A percentile compares a stretch with the other conserved stretches of the same genome.
Evolutionary conservation across 2,888 invertebrate species (phyloP).

Genomic region (Mesorhabditis belari): DNA sequence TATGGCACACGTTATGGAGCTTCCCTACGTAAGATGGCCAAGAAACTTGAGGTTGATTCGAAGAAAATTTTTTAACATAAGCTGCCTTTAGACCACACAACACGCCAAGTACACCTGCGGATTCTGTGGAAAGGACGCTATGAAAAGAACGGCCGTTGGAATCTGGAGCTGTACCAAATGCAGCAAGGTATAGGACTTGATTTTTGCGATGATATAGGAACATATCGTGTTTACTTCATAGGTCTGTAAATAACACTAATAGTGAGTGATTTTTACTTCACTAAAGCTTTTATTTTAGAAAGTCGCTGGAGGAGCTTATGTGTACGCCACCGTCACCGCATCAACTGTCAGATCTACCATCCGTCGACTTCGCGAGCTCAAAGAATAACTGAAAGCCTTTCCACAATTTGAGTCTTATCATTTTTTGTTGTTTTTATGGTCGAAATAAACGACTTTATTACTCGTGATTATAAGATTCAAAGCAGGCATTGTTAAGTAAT

Average conservation of each 20-base stretch:
- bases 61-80: not conserved
- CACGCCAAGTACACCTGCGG: slow-evolving; percentile 98
- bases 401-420: no score
- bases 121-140: slow-evolving; percentile 98
- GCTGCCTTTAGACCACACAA: slow-evolving; percentile 66
- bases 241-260: no score
- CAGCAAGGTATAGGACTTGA: slow-evolving; percentile 67
- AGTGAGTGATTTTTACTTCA: no score
- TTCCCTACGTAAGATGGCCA: slow-evolving; percentile 96
- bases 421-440: slow-evolving; percentile 4
- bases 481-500: no score
- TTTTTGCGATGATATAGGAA: no score
- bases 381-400: slow-evolving; percentile 35
- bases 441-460: slow-evolving; percentile 2
- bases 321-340: slow-evolving; percentile 91
- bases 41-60: slow-evolving; percentile 88
- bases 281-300: no score
- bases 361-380: slow-evolving; percentile 80
- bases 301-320: slow-evolving; percentile 96
- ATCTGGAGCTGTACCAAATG: slow-evolving; percentile 98
- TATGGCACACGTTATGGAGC: slow-evolving; percentile 99
- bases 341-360: slow-evolving; percentile 95
- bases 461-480: no score
- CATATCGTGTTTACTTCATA: no score
- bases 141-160: slow-evolving; percentile 93